phyloP scores from a whole-genome alignment of 1,140 invertebrate species.

The Anoplophora glabripennis region DNA sequence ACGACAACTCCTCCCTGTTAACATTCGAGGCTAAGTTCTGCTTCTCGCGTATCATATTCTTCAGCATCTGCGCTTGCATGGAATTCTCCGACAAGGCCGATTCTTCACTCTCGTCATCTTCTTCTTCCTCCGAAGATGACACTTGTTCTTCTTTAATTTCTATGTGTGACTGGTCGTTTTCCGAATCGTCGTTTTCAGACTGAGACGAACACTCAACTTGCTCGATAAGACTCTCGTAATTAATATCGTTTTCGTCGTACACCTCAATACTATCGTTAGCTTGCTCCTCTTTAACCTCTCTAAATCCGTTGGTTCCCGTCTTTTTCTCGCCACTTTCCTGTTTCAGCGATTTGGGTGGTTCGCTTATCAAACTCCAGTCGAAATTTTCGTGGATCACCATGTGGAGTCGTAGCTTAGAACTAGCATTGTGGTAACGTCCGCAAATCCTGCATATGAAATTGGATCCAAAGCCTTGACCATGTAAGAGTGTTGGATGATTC shows the following conservation, averaged over 20 bases:
- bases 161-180: conserved; percentile 20
- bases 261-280: no score
- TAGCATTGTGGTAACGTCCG: conserved; percentile 60
- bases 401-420: conserved; percentile 58
- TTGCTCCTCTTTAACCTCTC: conserved; percentile 37
- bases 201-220: conserved; percentile 43
- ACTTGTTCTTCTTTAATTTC: conserved; percentile 13
- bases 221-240: conserved; percentile 43
- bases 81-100: conserved; percentile 21
- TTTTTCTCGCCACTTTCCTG: conserved; percentile 2
- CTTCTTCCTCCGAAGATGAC: conserved; percentile 36
- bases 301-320: conserved; percentile 38
- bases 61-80: conserved; percentile 28
- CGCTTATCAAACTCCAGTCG: conserved; percentile 45
- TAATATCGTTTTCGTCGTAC: conserved; percentile 18
- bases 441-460: conserved; percentile 62
- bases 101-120: conserved; percentile 25
- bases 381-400: conserved; percentile 59
- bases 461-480: conserved; percentile 54
- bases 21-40: neutral
- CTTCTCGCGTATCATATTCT: conserved; percentile 26
- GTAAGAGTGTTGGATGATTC: conserved; percentile 53
- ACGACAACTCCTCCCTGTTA: neutral
- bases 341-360: conserved; percentile 10
- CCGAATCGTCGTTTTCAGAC: conserved; percentile 20